Conservation (phyloP, 2,888 invertebrate species). For the Heliconius ethilla region DNA sequence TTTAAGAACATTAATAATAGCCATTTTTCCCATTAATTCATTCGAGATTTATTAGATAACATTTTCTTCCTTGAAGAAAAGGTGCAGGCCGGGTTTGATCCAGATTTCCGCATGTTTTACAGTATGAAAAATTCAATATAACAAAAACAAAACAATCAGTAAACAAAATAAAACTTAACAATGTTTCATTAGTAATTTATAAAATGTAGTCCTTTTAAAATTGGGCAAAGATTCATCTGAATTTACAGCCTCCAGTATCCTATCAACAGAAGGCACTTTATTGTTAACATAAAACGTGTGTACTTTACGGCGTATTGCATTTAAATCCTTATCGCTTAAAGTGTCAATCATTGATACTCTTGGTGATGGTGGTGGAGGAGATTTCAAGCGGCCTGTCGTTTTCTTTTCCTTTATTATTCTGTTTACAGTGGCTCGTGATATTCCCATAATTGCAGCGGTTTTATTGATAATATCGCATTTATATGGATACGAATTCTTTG, state of each 20-base stretch:
- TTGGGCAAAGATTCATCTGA: background rate
- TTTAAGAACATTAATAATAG: too few relatives aligned
- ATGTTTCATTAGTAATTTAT: conserved; percentile 1
- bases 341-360: background rate
- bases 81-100: too few relatives aligned
- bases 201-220: background rate
- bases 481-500: background rate
- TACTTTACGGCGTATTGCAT: background rate
- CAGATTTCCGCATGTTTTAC: too few relatives aligned
- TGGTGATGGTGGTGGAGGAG: background rate
- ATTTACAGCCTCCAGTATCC: background rate
- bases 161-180: too few relatives aligned
- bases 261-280: background rate
- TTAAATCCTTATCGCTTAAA: background rate
- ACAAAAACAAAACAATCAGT: too few relatives aligned
- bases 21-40: too few relatives aligned
- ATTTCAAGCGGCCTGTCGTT: background rate
- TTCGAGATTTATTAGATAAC: too few relatives aligned
- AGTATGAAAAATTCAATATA: too few relatives aligned
- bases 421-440: background rate
- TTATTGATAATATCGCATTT: background rate
- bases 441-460: background rate
- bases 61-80: too few relatives aligned
- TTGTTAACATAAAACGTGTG: background rate
- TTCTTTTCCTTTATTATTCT: background rate